Percentiles rank a stretch among this genome's conserved stretches.
These are phyloP conservation scores for Bradysia coprophila DNA, from an alignment of 1,140 invertebrate genomes.

Conservation along the genomic window DNA sequence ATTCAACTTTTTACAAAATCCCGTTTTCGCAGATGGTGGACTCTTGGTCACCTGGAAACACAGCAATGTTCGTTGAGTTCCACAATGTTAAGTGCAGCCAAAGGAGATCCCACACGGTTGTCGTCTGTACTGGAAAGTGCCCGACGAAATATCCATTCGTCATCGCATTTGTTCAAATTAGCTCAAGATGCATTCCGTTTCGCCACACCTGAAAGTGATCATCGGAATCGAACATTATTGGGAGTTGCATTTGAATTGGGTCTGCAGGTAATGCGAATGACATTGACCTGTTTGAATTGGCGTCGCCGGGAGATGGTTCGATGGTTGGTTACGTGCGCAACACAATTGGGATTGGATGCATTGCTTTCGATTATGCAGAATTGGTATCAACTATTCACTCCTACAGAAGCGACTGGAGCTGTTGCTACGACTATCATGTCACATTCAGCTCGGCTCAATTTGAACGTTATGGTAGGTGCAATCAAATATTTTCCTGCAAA, in stretches of 20 bases:
- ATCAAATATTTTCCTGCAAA: neutral
- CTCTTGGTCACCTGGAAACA: conserved; percentile 55
- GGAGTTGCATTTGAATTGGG: conserved; percentile 66
- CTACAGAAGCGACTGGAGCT: conserved; percentile 64
- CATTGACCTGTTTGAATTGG: conserved; percentile 62
- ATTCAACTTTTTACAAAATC: neutral
- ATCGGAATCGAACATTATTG: conserved; percentile 49
- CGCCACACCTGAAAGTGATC: conserved; percentile 51
- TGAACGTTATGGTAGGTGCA: conserved; percentile 34
- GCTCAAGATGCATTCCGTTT: conserved; percentile 70
- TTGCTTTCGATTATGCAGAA: conserved; percentile 68
- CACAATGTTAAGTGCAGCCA: conserved; percentile 56
- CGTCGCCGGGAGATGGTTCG: conserved; percentile 65
- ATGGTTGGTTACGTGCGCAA: conserved; percentile 72
- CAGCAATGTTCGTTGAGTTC: conserved; percentile 65
- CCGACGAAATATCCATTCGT: conserved; percentile 61
- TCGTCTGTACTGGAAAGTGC: conserved; percentile 55
- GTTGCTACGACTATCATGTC: conserved; percentile 71
- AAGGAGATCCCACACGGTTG: conserved; percentile 46
- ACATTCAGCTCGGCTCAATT: conserved; percentile 51
- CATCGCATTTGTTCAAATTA: conserved; percentile 64
- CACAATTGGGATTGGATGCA: conserved; percentile 61
- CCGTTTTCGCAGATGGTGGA: conserved; percentile 45
- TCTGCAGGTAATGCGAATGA: conserved; percentile 68
- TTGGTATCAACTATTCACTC: conserved; percentile 70